phyloP scores from a whole-genome alignment of 1,140 invertebrate species.

The Drosophila biarmipes region DNA sequence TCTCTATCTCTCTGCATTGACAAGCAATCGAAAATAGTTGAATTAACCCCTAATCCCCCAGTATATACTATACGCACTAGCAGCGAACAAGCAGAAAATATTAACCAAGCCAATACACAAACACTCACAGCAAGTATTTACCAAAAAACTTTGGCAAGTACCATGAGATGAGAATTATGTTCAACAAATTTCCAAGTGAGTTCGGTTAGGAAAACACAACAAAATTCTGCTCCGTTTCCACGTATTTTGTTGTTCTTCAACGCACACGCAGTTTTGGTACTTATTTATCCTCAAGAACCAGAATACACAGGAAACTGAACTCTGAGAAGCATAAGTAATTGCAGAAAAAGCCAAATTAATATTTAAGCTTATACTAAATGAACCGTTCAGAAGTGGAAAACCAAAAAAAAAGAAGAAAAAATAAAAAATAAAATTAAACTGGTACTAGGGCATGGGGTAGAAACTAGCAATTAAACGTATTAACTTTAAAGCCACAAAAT shows the following conservation, averaged over 20 bases:
- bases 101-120: constrained; percentile 27
- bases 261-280: constrained; percentile 33
- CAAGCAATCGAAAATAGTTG: constrained; percentile 38
- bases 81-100: constrained; percentile 31
- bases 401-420: constrained; percentile 1
- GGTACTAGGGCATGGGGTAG: constrained; percentile 79
- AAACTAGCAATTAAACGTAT: constrained; percentile 53
- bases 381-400: constrained; percentile 24
- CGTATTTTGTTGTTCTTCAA: constrained; percentile 43
- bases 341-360: constrained; percentile 76
- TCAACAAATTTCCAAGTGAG: constrained; percentile 32
- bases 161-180: constrained; percentile 33
- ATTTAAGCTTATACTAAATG: constrained; percentile 60
- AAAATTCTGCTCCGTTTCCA: constrained; percentile 25
- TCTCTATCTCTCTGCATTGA: constrained; percentile 34
- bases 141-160: constrained; percentile 31
- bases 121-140: constrained; percentile 31
- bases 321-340: constrained; percentile 39
- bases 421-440: constrained; percentile 37
- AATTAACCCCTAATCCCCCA: constrained; percentile 31
- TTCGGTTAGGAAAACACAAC: constrained; percentile 16
- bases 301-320: constrained; percentile 22
- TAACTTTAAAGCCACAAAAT: constrained; percentile 50
- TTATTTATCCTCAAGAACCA: constrained; percentile 37
- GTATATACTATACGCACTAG: constrained; percentile 32